Evolutionary conservation across 2,888 invertebrate species (phyloP), one percentile per base, ranked within the genome.

Genomic region (Diaperis boleti): DNA sequence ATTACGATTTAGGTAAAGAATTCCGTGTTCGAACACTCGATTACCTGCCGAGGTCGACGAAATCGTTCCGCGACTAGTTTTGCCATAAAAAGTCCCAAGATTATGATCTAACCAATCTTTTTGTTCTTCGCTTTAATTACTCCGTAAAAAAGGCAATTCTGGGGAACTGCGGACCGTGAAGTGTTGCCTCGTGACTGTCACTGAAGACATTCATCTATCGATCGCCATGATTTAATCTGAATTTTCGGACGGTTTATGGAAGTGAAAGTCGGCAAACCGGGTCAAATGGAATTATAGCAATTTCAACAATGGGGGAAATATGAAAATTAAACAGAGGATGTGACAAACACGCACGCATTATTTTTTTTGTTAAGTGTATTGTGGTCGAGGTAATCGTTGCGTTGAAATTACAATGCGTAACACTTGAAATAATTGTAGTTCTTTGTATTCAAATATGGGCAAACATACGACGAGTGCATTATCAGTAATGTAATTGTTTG

Each of bases 211-310:
- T n/a, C 39, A 3, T 14, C 15, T 39, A 39, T 39, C 15, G 39
- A 39, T 39, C 39, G 13, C 8, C 10, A 13, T 15, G 39, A 39
- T 39, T 14, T 39, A n/a, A n/a, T n/a, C n/a, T n/a, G n/a, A n/a
- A n/a, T n/a, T n/a, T n/a, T n/a, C n/a, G n/a, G 39, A 39, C 39
- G 15, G 15, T 39, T 39, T 39, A 39, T 39, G 3, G 39, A 39
- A 26, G 26, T 8, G 26, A 26, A 26, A 26, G 26, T n/a, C 26
- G 26, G 26, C 6, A 26, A 26, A 3, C n/a, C 6, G 6, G 26
- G 26, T 26, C 26, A n/a, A 1, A 26, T 3, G 1, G n/a, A 26
- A 26, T 8, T 26, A 8, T 3, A 8, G 6, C n/a, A 2, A 26
- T 20, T 4, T 20, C 20, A 20, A 20, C n/a, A 20, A 20, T 20